These are phyloP conservation scores for Chydorus sphaericus DNA, from an alignment of 2,888 invertebrate genomes.

Conservation along the genomic window DNA sequence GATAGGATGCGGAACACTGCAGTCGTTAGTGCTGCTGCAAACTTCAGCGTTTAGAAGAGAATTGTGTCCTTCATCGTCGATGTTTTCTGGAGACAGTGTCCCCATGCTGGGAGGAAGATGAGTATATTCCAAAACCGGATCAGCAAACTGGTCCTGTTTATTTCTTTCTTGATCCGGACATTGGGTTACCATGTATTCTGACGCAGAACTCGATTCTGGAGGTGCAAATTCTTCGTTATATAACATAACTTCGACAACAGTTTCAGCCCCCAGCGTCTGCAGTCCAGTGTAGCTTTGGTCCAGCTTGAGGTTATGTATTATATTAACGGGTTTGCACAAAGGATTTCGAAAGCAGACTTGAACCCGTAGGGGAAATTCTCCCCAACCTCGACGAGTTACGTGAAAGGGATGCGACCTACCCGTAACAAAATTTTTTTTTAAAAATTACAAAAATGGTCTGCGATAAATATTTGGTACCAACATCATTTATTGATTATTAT, in stretches of 20 bases:
- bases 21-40: too few relatives aligned
- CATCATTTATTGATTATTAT: conserved; percentile 30
- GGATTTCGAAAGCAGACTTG: conserved; percentile 60
- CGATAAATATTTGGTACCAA: too few relatives aligned
- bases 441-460: neutral
- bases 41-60: too few relatives aligned
- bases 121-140: too few relatives aligned
- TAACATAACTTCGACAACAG: conserved; percentile 53
- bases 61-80: too few relatives aligned
- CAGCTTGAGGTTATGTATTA: conserved; percentile 63
- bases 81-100: too few relatives aligned
- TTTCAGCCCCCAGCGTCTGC: conserved; percentile 72
- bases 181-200: too few relatives aligned
- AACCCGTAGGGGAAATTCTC: conserved; percentile 71
- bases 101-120: too few relatives aligned
- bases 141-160: too few relatives aligned
- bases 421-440: conserved; percentile 21
- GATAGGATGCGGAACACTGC: too few relatives aligned
- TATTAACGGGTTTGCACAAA: conserved; percentile 58
- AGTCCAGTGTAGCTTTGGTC: conserved; percentile 69
- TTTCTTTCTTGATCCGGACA: too few relatives aligned
- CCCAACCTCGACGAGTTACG: conserved; percentile 74
- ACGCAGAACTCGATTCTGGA: conserved; percentile 3
- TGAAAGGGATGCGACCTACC: conserved; percentile 62
- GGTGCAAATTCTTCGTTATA: conserved; percentile 14